phyloP scores from a whole-genome alignment of 2,113 vertebrate species.

The Hoplias malabaricus region DNA sequence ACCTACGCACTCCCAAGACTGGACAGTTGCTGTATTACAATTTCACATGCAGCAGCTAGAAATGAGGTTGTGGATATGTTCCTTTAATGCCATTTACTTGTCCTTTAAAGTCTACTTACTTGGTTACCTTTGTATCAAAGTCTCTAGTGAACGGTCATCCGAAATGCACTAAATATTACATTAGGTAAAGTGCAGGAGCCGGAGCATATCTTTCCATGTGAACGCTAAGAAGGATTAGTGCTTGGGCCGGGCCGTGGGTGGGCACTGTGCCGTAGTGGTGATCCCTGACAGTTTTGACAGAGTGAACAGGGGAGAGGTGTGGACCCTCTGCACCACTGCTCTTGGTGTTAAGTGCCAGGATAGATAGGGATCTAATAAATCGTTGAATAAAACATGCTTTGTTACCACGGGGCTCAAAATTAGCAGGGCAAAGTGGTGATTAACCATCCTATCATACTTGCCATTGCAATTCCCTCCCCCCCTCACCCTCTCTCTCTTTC shows the following conservation, averaged over 20 bases:
- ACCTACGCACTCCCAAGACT: no score
- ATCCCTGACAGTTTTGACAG: conserved; percentile 18
- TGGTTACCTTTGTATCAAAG: no score
- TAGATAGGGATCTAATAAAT: conserved; percentile 71
- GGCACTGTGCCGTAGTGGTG: background rate
- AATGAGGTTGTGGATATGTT: no score
- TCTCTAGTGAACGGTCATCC: no score
- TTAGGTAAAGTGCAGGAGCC: no score
- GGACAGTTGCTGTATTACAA: no score
- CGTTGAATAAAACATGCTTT: conserved; percentile 82
- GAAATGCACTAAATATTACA: no score
- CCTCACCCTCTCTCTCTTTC: background rate
- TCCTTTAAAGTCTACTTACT: no score
- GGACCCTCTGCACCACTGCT: conserved; percentile 39
- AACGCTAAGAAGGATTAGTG: background rate
- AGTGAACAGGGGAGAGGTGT: conserved; percentile 3
- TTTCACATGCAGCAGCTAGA: no score
- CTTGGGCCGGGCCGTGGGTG: background rate
- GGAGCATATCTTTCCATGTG: no score
- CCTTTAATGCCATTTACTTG: no score
- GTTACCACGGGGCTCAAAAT: conserved; percentile 78
- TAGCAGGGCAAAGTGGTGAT: conserved; percentile 81
- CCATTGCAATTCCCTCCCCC: conserved; percentile 72
- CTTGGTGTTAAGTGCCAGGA: conserved; percentile 62
- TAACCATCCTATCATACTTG: conserved; percentile 76